Conservation (phyloP, 2,113 vertebrate species). For the Erythrolamprus reginae region DNA sequence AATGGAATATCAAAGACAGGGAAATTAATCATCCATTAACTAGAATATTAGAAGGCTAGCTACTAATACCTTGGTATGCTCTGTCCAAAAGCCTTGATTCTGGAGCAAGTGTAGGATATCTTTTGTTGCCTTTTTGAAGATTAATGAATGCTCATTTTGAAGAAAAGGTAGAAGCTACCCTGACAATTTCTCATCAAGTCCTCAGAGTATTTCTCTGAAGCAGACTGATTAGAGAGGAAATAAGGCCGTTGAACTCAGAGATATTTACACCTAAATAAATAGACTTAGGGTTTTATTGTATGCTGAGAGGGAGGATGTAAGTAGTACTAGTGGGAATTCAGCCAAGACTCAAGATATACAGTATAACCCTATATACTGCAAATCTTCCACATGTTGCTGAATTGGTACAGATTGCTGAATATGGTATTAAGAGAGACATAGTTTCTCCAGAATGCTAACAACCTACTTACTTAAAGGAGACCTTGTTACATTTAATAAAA, state of each 20-base stretch:
- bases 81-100: not conserved
- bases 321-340: not conserved
- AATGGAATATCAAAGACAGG: not conserved
- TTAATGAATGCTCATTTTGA: not conserved
- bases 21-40: not conserved
- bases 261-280: not conserved
- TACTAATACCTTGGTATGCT: not conserved
- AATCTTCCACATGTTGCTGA: not conserved
- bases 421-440: not conserved
- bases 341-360: not conserved
- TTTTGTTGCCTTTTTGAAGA: not conserved
- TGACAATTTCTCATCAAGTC: not conserved
- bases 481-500: not conserved
- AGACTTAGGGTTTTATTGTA: not conserved
- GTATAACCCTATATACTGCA: not conserved
- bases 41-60: not conserved
- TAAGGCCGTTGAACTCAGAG: not conserved
- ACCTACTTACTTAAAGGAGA: not conserved
- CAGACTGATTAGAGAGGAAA: not conserved
- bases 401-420: not conserved
- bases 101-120: not conserved
- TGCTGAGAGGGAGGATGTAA: not conserved
- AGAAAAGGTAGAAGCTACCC: not conserved
- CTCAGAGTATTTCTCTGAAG: not conserved
- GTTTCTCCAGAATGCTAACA: not conserved